These are phyloP conservation scores for Eublepharis macularius DNA, from an alignment of 2,113 vertebrate species.

Conservation along the genomic window DNA sequence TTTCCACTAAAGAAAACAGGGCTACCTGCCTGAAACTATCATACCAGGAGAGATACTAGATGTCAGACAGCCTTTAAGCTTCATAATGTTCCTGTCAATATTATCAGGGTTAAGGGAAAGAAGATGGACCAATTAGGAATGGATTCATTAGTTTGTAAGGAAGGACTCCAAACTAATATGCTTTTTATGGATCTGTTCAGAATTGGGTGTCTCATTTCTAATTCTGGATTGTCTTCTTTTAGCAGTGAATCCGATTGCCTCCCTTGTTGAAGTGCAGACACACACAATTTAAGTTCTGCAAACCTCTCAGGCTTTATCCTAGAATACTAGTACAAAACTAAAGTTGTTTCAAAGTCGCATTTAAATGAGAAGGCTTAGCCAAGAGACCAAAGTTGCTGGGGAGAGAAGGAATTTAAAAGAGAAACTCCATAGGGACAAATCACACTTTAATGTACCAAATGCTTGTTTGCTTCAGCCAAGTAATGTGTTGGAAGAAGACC, in stretches of 20 bases:
- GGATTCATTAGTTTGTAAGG: too few species aligned
- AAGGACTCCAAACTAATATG: neutral
- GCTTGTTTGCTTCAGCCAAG: neutral
- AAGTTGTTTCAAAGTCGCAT: neutral
- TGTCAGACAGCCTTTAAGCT: neutral
- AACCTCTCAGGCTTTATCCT: neutral
- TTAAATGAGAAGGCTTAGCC: constrained; percentile 33
- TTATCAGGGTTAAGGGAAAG: neutral
- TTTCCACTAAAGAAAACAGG: too few species aligned
- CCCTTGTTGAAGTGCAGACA: neutral
- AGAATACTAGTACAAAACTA: constrained; percentile 24
- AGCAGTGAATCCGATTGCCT: neutral
- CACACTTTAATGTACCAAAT: neutral
- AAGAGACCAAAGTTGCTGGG: neutral
- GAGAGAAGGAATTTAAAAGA: constrained; percentile 10
- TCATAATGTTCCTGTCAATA: neutral
- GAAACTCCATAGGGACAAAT: neutral
- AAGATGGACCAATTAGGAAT: neutral
- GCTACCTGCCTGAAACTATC: too few species aligned
- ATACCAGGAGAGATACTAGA: neutral
- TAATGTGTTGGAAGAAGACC: constrained; percentile 5
- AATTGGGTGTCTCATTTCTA: neutral
- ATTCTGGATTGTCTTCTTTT: neutral
- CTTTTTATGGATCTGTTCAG: neutral
- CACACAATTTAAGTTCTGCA: neutral